Base-by-base conservation (phyloP, 2,888 invertebrate genomes). In the Ophion ellenae region DNA sequence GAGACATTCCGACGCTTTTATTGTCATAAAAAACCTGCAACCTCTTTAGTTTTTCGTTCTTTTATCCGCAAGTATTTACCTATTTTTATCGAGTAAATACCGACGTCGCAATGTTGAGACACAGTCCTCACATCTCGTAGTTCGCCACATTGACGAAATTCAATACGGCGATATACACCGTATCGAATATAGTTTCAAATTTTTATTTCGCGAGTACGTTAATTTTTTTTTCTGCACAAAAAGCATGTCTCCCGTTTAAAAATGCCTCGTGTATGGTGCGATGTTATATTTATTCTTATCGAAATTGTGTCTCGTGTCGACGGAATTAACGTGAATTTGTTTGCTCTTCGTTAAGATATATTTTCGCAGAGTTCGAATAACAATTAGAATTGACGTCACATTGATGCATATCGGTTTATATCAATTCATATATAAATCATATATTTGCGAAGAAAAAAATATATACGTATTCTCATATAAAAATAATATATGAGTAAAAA, bases 1-100 rank as follows among this genome's bases (percentile, higher is more conserved):
- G 14, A 63, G 57, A 66, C 32, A 64, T 67, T 71, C 17, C 57
- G 71, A 70, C 71, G 74, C 70, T 87, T 77, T 82, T 40, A 17
- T 67, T 20, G 14, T 47, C 9, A 36, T 11, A 61, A 75, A 84
- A 86, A 86, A 86, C 83, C 86, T 86, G 86, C 86, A 86, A 86
- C 83, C 86, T 86, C 86, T 86, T 78, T 74, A 59, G 63, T 85
- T 81, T 24, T 71, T 70, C 28, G 63, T 71, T 36, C 53, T 71
- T 73, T 61, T 63, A 24, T 66, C 36, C 61, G 40, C 53, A 40
- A 40, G 70, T 47, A 47, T 61, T 82, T 70, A 64, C 17, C n/a
- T 36, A 11, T 64, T 64, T 73, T 81, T 77, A 61, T 53, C 17
- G n/a, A 71, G 24, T 80, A 0, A 10, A 53, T 73, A 73, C 17